These are phyloP conservation scores for Calephelis nemesis DNA, from an alignment of 1,140 invertebrate species.

Conservation along the genomic window DNA sequence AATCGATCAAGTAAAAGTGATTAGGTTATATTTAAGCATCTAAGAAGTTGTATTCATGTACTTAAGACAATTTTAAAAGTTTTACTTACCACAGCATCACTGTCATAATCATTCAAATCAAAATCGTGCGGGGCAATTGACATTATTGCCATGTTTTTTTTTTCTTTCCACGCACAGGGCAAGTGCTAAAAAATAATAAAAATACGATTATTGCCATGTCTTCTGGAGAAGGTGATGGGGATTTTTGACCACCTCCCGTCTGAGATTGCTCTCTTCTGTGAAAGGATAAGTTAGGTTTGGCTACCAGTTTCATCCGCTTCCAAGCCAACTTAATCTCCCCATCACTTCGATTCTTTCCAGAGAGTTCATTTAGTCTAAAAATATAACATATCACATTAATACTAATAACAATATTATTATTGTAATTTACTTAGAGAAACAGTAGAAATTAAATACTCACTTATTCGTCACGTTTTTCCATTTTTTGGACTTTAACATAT, in stretches of 20 bases:
- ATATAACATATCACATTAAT: background rate
- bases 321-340: conserved; percentile 13
- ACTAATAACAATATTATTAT: background rate
- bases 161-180: too few species aligned
- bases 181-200: too few species aligned
- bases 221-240: conserved; percentile 24
- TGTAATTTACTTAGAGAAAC: background rate
- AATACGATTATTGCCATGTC: conserved; percentile 21
- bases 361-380: conserved; percentile 1
- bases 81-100: background rate
- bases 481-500: background rate
- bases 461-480: conserved; percentile 5
- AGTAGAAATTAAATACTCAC: background rate
- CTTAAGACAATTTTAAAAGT: conserved; percentile 20
- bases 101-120: conserved; percentile 2
- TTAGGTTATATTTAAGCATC: too few species aligned
- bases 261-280: background rate
- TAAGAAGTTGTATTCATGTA: background rate
- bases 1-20: too few species aligned
- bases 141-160: conserved; percentile 21
- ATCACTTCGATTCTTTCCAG: background rate
- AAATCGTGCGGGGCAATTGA: conserved; percentile 23
- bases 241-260: conserved; percentile 26
- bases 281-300: background rate
- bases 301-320: conserved; percentile 2